Percentiles rank a stretch among this genome's conserved stretches.
phyloP scores from a whole-genome alignment of 2,888 invertebrate genomes.

The Muscina levida region DNA sequence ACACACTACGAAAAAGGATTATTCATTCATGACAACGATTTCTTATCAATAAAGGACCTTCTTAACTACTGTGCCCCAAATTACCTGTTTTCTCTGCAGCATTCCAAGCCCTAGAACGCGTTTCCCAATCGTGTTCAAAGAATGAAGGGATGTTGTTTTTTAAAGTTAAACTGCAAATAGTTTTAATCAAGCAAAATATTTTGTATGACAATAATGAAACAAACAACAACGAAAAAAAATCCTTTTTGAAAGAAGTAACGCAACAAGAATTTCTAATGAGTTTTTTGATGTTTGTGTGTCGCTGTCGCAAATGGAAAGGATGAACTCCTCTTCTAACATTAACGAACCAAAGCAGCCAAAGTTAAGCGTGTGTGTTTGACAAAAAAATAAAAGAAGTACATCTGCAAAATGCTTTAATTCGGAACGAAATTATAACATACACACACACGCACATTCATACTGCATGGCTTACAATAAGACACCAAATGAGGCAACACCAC shows the following conservation, averaged over 20 bases:
- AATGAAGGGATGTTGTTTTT: constrained; percentile 43
- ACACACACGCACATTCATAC: neutral
- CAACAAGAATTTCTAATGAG: constrained; percentile 54
- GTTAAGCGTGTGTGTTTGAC: constrained; percentile 37
- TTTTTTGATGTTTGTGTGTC: too few species aligned
- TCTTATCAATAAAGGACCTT: too few species aligned
- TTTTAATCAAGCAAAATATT: constrained; percentile 58
- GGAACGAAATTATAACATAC: constrained; percentile 38
- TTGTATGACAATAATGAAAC: constrained; percentile 47
- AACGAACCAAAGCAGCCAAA: neutral
- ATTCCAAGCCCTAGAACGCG: neutral
- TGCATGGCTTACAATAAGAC: constrained; percentile 21
- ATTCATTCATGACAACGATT: too few species aligned
- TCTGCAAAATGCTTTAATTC: constrained; percentile 49
- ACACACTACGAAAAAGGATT: too few species aligned
- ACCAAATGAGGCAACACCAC: constrained; percentile 7
- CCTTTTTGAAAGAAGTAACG: constrained; percentile 29
- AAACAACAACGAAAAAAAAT: constrained; percentile 16
- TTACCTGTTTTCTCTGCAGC: constrained; percentile 21
- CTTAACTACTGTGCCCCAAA: neutral
- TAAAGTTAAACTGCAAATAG: constrained; percentile 50
- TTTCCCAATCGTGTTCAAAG: neutral
- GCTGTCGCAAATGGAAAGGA: too few species aligned
- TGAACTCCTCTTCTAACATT: constrained; percentile 6
- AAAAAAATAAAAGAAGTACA: constrained; percentile 39